Evolutionary conservation across 2,113 vertebrate genomes (phyloP).

Genomic region (Notothenia rossii): DNA sequence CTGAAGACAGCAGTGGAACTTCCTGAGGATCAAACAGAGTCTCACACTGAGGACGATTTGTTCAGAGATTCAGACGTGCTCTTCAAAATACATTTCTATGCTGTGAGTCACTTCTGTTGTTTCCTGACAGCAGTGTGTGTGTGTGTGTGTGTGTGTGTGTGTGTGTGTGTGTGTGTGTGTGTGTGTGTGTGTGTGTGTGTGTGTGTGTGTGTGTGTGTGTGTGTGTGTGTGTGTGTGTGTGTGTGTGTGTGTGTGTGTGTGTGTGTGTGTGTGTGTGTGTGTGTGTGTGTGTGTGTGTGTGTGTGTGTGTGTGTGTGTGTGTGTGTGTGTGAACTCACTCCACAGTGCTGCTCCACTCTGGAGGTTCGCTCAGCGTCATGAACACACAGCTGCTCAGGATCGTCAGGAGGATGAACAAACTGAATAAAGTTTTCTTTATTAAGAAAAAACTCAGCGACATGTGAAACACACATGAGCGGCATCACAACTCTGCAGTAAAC

Average conservation of each 20-base stretch:
- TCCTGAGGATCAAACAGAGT: neutral
- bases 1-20: too few relatives aligned
- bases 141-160: neutral
- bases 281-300: too few relatives aligned
- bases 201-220: too few relatives aligned
- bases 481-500: too few relatives aligned
- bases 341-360: constrained; percentile 88
- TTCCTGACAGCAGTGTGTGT: neutral
- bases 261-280: too few relatives aligned
- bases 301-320: neutral
- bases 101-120: neutral
- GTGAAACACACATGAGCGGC: too few relatives aligned
- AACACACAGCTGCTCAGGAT: constrained; percentile 94
- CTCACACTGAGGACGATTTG: neutral
- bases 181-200: too few relatives aligned
- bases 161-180: neutral
- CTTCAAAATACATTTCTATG: neutral
- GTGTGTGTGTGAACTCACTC: constrained; percentile 86
- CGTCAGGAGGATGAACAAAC: constrained; percentile 92
- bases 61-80: neutral
- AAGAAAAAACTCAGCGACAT: constrained; percentile 77
- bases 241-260: too few relatives aligned
- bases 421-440: constrained; percentile 89
- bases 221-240: too few relatives aligned
- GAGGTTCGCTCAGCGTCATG: constrained; percentile 89